These are phyloP conservation scores for Muscicapa adusta DNA, from an alignment of 2,113 vertebrate species.

Conservation along the genomic window DNA sequence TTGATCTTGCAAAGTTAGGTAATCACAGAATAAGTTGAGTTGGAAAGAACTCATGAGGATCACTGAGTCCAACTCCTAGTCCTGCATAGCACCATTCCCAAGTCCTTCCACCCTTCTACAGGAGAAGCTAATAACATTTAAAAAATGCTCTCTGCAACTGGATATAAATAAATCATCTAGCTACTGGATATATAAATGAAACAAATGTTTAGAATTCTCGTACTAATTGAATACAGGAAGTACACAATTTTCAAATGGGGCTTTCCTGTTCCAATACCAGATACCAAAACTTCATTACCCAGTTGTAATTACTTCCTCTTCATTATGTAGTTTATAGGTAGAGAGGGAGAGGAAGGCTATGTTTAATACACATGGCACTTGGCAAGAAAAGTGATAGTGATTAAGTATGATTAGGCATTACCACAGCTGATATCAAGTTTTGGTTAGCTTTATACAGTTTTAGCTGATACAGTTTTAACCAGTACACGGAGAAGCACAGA, in stretches of 20 bases:
- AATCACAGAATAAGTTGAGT: not conserved
- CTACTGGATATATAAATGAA: not conserved
- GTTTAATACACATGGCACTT: not conserved
- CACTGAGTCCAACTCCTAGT: not conserved
- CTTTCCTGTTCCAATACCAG: not conserved
- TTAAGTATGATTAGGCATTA: not conserved
- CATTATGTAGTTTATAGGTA: not conserved
- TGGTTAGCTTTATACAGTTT: not conserved
- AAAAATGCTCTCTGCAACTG: not conserved
- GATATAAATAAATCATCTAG: not conserved
- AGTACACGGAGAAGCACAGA: not conserved
- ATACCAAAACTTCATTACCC: not conserved
- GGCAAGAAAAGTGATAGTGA: not conserved
- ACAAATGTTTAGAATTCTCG: not conserved
- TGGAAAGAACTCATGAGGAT: not conserved
- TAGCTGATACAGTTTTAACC: not conserved
- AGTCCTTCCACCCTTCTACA: not conserved
- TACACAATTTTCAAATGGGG: not conserved
- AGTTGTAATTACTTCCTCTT: conserved; percentile 23
- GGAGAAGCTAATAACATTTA: not conserved
- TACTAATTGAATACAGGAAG: conserved; percentile 25
- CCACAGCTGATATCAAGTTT: rapidly evolving
- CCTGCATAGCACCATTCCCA: not conserved
- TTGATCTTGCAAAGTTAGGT: not conserved
- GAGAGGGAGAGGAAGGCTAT: not conserved